A percentile compares a stretch with the other conserved stretches of the same genome.
Conservation (phyloP, 2,113 vertebrate genomes). For the Atractosteus spatula region DNA sequence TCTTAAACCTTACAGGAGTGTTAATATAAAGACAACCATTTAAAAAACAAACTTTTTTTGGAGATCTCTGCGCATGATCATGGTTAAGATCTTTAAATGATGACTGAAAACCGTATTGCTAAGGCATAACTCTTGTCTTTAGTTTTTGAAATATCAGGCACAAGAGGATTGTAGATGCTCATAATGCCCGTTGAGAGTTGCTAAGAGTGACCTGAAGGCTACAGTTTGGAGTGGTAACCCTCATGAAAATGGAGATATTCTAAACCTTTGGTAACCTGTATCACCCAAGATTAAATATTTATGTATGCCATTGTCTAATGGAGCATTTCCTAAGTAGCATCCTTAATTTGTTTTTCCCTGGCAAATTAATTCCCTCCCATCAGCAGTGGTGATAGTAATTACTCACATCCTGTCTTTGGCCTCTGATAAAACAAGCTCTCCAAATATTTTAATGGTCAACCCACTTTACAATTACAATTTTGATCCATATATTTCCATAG, state of each 20-base stretch:
- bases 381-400: constrained; percentile 63
- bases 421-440: constrained; percentile 52
- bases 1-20: no score
- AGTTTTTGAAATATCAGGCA: no score
- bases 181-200: constrained; percentile 28
- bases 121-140: no score
- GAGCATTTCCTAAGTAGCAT: constrained; percentile 43
- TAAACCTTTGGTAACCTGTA: constrained; percentile 72
- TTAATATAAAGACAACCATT: no score
- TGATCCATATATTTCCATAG: constrained; percentile 63
- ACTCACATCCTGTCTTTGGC: constrained; percentile 41
- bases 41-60: no score
- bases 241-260: constrained; percentile 70
- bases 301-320: constrained; percentile 73
- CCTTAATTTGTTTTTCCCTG: constrained; percentile 71
- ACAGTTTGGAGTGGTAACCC: constrained; percentile 51
- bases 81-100: no score
- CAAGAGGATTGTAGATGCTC: no score
- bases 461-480: constrained; percentile 68
- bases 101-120: no score
- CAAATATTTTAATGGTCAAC: constrained; percentile 63
- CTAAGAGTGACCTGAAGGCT: constrained; percentile 45
- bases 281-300: constrained; percentile 74
- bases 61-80: no score
- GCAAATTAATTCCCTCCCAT: constrained; percentile 69